Evolutionary conservation across 35 echinoderm and acorn worm genomes (phyloP), one percentile per base, ranked within the genome.

Genomic region (Apostichopus japonicus): DNA sequence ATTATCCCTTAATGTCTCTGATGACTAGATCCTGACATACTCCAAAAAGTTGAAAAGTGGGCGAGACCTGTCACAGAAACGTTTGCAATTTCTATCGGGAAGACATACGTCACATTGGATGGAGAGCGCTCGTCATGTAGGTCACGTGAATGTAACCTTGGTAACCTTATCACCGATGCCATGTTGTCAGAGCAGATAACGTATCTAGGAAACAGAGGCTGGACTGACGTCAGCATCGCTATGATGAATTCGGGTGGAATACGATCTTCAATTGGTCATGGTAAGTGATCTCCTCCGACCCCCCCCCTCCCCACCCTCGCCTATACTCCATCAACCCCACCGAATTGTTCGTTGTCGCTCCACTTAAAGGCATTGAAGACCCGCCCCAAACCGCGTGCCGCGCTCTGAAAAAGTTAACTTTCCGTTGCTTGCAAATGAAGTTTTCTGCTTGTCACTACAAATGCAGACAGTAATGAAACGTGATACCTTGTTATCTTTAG

Each of bases 161-260:
- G 94, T 67, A 93, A 96, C 92, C 81, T 94, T 9, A 23, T 94
- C 53, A 75, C 90, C 8, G 93, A 94, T 58, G 93, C 90, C 62
- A 77, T 91, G 58, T 70, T 94, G 33, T 63, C 73, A 4, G 73
- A 89, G 52, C 86, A 94, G 44, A 77, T 94, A 14, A 77, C 65
- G 13, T 77, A 94, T 25, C 52, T 77, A 44, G 71, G 83, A 54
- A 88, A 86, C 17, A 25, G 67, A 33, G 72, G 87, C 5, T 91
- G 92, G 94, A 96, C 57, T 65, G 87, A 90, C 56, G 94, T 93
- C 80, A 91, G 92, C 80, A 93, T 93, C 9, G 92, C 94, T 10
- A 67, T 96, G 13, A 91, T 93, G 87, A 96, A 96, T 90, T 21
- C 86, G 16, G 94, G 94, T 7, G 92, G 92, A 76, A 93, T 96